Evolutionary conservation across 2,888 invertebrate species (phyloP), one percentile per base, ranked within the genome.

Genomic region (Metacarcinus magister): DNA sequence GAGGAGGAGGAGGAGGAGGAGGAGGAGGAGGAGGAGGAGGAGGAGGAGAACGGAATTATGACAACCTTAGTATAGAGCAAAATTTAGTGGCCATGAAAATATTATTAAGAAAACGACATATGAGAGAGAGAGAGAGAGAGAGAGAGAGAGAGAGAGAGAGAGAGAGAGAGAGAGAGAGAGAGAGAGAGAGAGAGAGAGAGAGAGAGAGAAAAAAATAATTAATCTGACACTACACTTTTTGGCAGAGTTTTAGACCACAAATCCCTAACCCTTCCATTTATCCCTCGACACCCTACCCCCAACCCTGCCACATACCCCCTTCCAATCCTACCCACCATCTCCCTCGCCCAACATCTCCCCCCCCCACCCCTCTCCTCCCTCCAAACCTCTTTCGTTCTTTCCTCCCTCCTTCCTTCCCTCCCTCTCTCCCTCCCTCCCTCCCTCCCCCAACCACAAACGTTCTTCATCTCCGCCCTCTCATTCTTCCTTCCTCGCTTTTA

Each of bases 131-230:
- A 75, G 75, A 75, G 75, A 75, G 75, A 75, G 75, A 75, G 75
- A 75, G 75, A 75, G 75, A 75, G 75, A 75, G 75, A 75, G 75
- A 75, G 75, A 75, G 75, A 75, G 75, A 75, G 75, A 75, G 75
- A 75, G 75, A 75, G 75, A 75, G 75, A 75, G 75, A 75, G 75
- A 75, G 75, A 75, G 75, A 75, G 75, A 75, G 75, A 75, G 75
- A 75, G 75, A 75, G 75, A 75, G 75, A 75, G 75, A 75, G 75
- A 75, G 75, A 75, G 75, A 75, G 75, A 75, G 75, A 75, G 75
- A 75, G 75, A 75, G 75, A 75, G 75, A 75, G 75, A 75, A 75
- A 8, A n/a, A 3, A n/a, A 8, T 0, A 3, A 28, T 23, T 67
- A 67, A 67, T 67, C 23, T 67, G 67, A 32, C 28, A 10, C 32